phyloP scores from a whole-genome alignment of 35 echinoderm and acorn worm species.

The Heliocidaris erythrogramma region DNA sequence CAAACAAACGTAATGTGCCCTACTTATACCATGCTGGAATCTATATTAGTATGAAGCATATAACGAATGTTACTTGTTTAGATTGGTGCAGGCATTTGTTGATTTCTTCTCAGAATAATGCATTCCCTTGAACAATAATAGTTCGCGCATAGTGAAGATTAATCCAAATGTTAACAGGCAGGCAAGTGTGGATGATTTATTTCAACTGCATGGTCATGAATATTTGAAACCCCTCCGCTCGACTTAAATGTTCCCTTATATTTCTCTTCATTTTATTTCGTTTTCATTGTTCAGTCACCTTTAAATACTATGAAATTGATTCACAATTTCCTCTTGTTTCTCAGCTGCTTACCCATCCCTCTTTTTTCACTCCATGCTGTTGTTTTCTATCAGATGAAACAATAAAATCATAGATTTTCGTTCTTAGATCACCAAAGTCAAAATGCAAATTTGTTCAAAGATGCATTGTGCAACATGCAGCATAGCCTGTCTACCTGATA shows the following conservation, averaged over 20 bases:
- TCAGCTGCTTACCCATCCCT: background rate
- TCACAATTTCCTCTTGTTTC: too few relatives aligned
- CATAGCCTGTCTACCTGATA: conserved; percentile 3
- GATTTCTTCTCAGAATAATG: background rate
- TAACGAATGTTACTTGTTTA: background rate
- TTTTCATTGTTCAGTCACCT: too few relatives aligned
- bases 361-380: background rate
- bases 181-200: background rate
- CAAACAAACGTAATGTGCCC: background rate
- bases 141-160: background rate
- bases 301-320: too few relatives aligned
- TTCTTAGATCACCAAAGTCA: background rate
- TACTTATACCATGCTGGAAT: background rate
- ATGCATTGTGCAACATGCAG: background rate
- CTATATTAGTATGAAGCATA: background rate
- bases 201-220: too few relatives aligned
- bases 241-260: background rate
- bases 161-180: background rate
- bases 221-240: background rate
- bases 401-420: background rate
- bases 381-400: background rate
- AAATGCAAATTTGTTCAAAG: background rate
- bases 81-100: background rate
- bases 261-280: background rate
- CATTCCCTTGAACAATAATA: background rate